These are phyloP conservation scores for Patagioenas fasciata DNA, from an alignment of 2,113 vertebrate species.

Conservation along the genomic window DNA sequence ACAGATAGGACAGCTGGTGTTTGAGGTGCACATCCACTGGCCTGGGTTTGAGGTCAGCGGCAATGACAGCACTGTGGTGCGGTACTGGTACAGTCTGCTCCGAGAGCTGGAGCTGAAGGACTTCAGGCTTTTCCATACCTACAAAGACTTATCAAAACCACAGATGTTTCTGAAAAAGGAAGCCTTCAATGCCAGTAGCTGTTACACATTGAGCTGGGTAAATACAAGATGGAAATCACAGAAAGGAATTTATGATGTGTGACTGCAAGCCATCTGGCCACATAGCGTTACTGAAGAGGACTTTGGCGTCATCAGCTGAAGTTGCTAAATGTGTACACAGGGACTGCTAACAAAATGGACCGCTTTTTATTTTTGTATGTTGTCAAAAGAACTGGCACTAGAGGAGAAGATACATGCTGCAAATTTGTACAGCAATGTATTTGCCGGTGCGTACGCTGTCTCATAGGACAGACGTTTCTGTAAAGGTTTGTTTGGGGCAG, in stretches of 20 bases:
- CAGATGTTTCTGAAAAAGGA: slow-evolving; percentile 88
- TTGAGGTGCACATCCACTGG: slow-evolving; percentile 95
- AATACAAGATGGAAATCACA: slow-evolving; percentile 84
- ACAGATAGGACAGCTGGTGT: slow-evolving; percentile 89
- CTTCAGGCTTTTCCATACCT: slow-evolving; percentile 88
- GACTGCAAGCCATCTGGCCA: neutral
- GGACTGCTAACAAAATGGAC: neutral
- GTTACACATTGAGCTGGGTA: slow-evolving; percentile 91
- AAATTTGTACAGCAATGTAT: neutral
- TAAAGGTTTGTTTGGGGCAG: neutral
- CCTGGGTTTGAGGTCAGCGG: slow-evolving; percentile 93
- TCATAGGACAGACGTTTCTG: neutral
- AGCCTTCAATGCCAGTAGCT: slow-evolving; percentile 89
- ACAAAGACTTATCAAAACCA: slow-evolving; percentile 84
- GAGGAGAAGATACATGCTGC: neutral
- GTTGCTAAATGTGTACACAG: neutral
- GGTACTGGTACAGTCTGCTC: slow-evolving; percentile 96
- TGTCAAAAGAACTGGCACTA: neutral
- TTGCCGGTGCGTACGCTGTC: neutral
- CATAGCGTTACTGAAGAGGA: neutral
- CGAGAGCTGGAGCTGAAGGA: slow-evolving; percentile 86
- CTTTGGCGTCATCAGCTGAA: neutral
- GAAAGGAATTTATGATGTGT: neutral
- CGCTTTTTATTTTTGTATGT: neutral
- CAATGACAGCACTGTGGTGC: slow-evolving; percentile 86